Evolutionary conservation across 2,797 vertebrate species (phyloP), one percentile per base, ranked within the genome.

Genomic region (Diplodus sargus): DNA sequence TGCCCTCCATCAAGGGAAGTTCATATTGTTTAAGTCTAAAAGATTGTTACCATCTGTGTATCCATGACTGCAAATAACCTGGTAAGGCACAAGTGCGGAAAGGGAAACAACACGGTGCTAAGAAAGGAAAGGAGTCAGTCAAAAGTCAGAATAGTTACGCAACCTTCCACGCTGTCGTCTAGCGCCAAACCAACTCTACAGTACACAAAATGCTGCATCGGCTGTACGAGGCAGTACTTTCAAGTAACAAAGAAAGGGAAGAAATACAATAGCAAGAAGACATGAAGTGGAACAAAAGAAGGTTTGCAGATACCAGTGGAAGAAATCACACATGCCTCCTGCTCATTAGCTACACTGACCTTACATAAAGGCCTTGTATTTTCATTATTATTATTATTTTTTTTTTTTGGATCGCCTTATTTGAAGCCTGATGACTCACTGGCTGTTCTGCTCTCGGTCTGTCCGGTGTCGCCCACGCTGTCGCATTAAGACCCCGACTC

Each of bases 401-500:
- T 88, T 84, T 88, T 87, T 74, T 83, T 74, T 61, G 75, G 70
- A 48, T 82, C 49, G 22, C 12, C 23, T 69, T 74, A 84, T 74
- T 80, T 65, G 56, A 87, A 63, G 67, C 74, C 70, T 42, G 81
- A 87, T 93, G 85, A 94, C 82, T 91, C 90, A 93, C 59, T 88
- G 83, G 76, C 84, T 91, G 85, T 81, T 87, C 79, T 81, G 79
- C 76, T 84, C 82, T 66, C 75, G 59, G 82, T 77, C 66, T 86
- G 90, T 91, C 89, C 88, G 10, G 74, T 67, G 77, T 85, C 82
- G 70, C 89, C 88, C 88, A 91, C 90, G 43, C 86, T 13, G 51
- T 54, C 57, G 57, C 89, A 76, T 84, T 76, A 74, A 80, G 88
- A 90, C 87, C 89, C 78, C 49, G 76, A 84, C 89, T 87, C 78